Conservation (phyloP, 2,113 vertebrate genomes). For the Coryphaenoides rupestris region DNA sequence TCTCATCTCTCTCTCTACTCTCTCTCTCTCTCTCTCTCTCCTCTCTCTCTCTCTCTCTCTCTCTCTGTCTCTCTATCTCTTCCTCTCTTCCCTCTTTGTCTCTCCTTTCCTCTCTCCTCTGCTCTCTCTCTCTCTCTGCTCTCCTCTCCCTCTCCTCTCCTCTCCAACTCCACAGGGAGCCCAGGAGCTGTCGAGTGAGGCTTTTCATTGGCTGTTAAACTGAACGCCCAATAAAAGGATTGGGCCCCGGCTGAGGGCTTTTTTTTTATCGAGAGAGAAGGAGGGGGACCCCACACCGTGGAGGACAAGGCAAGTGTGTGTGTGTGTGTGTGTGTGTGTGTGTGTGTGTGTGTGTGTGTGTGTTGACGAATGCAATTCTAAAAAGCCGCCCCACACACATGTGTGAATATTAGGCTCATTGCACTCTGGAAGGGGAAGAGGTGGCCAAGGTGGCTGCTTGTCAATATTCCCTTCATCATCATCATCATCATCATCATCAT, state of each 20-base stretch:
- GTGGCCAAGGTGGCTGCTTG: neutral
- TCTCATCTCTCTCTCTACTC: too few relatives aligned
- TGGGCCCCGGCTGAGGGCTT: constrained; percentile 34
- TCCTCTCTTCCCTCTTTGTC: constrained; percentile 5
- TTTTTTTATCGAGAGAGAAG: constrained; percentile 6
- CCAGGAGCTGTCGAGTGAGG: constrained; percentile 60
- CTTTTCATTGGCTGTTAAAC: constrained; percentile 68
- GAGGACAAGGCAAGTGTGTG: neutral
- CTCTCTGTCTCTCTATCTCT: constrained; percentile 49
- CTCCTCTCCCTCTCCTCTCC: too few relatives aligned
- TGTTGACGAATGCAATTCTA: neutral
- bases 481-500: too few relatives aligned
- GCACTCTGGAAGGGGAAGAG: neutral
- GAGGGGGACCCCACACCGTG: neutral
- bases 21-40: too few relatives aligned
- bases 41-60: neutral
- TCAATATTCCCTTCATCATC: constrained; percentile 16
- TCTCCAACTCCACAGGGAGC: constrained; percentile 50
- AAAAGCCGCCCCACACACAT: neutral
- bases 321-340: neutral
- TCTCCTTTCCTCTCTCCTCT: constrained; percentile 38
- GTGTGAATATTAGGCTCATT: neutral
- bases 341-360: neutral
- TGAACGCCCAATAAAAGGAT: constrained; percentile 56
- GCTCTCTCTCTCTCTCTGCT: too few relatives aligned